Base-by-base conservation (phyloP, 92 coral and sea anemone species). In the Paragorgia papillata region DNA sequence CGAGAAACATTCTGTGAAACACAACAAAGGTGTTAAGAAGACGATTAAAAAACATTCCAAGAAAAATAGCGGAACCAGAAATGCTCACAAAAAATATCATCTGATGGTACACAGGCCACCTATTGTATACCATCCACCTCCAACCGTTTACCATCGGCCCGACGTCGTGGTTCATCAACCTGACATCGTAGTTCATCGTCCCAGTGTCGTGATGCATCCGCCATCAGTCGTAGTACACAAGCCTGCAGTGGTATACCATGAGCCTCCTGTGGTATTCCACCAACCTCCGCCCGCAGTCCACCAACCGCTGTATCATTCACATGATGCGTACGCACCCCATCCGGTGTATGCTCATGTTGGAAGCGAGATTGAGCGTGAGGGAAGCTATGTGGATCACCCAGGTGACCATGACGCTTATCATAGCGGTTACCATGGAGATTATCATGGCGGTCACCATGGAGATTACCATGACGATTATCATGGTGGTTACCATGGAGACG, bases 181-280 rank as follows among this genome's bases (percentile, higher is more conserved):
- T 1, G 97, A 91, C 56, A 78, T 91, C n/a, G 96, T 95, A 24
- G 85, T 95, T 62, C 99, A 95, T 61, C 88, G 89, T 70, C 97
- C 99, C 10, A 78, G 91, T 24, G 89, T 91, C 26, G 96, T 95
- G 18, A 67, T 86, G 41, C 99, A 95, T 28, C 99, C 90, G 74
- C 87, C 99, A 10, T 79, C 99, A 0, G 96, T 95, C 4, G 87
- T 95, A 17, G 96, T 95, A 13, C 99, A 95, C 68, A 86, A 92
- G 69, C 99, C 99, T 14, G 85, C 97, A 9, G 79, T 95, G 27
- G 70, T 95, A 15, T 95, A 86, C 69, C 88, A 78, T 63, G 91
- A 95, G 74, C 95, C 99, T 15, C 92, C 97, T 3, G 90, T 95
- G 7, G 95, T 91, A 70, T 80, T 95, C 58, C 99, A 95, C 58